phyloP scores from a whole-genome alignment of 2,113 vertebrate species.

The Shinisaurus crocodilurus region DNA sequence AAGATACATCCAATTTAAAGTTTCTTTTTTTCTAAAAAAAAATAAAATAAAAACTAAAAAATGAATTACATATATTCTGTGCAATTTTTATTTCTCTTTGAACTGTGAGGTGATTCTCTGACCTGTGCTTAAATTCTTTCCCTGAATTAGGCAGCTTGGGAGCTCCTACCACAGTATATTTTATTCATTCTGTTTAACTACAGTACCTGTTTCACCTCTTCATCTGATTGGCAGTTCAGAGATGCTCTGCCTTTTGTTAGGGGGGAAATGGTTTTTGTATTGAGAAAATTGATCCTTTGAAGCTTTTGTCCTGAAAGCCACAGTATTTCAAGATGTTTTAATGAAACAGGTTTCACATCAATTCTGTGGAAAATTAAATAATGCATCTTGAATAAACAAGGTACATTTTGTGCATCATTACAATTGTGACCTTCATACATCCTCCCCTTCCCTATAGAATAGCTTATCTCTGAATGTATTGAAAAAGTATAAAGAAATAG shows the following conservation, averaged over 20 bases:
- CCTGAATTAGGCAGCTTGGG: constrained; percentile 11
- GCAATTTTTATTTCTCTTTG: background rate
- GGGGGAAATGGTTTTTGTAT: constrained; percentile 27
- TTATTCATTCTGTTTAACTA: constrained; percentile 39
- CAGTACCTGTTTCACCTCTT: constrained; percentile 16
- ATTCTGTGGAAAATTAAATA: constrained; percentile 41
- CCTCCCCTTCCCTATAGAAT: background rate
- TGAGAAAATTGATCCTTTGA: constrained; percentile 42
- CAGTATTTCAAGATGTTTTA: constrained; percentile 40
- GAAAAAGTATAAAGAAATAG: background rate
- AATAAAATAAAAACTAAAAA: too few species aligned
- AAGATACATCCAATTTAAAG: background rate
- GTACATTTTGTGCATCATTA: background rate
- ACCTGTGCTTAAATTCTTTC: constrained; percentile 14
- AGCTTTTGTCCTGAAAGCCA: constrained; percentile 38
- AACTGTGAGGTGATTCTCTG: background rate
- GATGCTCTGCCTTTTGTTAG: constrained; percentile 38
- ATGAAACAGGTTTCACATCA: constrained; percentile 34
- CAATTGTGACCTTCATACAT: background rate
- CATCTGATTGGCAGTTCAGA: constrained; percentile 45
- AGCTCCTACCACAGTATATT: background rate
- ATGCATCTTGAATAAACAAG: constrained; percentile 19
- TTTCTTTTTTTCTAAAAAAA: background rate
- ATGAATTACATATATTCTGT: background rate
- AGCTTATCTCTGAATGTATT: constrained; percentile 13